phyloP scores from a whole-genome alignment of 2,113 vertebrate species.

The Melanocharis versteri region DNA sequence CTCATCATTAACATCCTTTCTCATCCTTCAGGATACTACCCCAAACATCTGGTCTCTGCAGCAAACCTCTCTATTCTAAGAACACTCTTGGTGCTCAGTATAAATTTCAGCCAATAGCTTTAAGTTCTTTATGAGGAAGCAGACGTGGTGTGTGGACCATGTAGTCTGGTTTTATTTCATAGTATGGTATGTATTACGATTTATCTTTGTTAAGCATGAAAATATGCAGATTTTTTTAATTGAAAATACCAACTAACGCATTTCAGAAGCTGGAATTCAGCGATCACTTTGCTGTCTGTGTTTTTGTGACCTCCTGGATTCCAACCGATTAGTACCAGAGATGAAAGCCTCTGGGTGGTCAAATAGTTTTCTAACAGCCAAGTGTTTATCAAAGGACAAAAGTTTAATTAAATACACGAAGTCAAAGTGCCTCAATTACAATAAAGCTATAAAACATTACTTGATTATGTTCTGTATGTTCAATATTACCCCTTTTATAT shows the following conservation, averaged over 20 bases:
- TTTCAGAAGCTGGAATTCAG: neutral
- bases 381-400: slow-evolving; percentile 9
- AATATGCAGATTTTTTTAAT: neutral
- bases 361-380: neutral
- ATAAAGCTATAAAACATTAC: neutral
- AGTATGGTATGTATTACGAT: neutral
- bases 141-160: rapidly evolving
- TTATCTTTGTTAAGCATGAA: neutral
- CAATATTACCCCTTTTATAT: neutral
- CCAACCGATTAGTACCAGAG: slow-evolving; percentile 3
- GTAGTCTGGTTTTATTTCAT: neutral
- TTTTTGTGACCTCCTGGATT: neutral
- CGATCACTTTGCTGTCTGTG: neutral
- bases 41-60: neutral
- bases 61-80: neutral
- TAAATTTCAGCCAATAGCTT: neutral
- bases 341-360: neutral
- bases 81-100: neutral
- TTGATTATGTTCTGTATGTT: neutral
- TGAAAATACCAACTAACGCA: neutral
- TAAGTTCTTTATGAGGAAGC: neutral
- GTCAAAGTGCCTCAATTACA: neutral
- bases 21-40: neutral
- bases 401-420: slow-evolving; percentile 25
- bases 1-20: neutral